Base-by-base conservation (phyloP, 2,888 invertebrate genomes). In the Synanthedon andrenaeformis region DNA sequence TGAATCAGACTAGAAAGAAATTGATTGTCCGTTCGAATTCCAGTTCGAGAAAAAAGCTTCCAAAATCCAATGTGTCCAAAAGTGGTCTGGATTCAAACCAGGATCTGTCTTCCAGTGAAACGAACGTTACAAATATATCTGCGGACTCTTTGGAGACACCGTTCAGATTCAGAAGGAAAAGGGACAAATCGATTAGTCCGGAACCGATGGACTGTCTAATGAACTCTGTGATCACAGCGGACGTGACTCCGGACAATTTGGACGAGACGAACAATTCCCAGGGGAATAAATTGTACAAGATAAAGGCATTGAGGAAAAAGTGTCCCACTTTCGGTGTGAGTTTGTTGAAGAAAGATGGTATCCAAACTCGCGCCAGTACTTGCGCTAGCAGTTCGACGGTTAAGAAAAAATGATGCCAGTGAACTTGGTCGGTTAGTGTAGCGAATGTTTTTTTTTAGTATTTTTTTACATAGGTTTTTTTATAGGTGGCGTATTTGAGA, bases 401-500 rank as follows among this genome's bases (percentile, higher is more conserved):
- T 1, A 88, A 86, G 62, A 88, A 88, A 72, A 88, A 88, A 88
- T 88, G 88, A 88, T 87, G 74, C 74, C 69, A 57, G 67, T 64
- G 65, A 52, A 51, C 54, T 14, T 5, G 5, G 48, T 13, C 13
- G 55, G 57, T 49, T 69, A 69, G 63, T 52, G 62, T 59, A 59
- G 61, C 60, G 35, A 35, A 61, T 55, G 56, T 64, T 62, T 23
- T 23, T 61, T 66, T 63, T 61, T 66, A 63, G 59, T 67, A 59
- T 59, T 65, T 66, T 58, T 59, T 35, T 35, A 35, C 8, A 60
- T 70, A 70, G 63, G 55, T 64, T 62, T 63, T 23, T 23, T 62
- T 58, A 57, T 41, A 48, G 61, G 59, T 62, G 77, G 74, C 42
- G 13, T 52, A 52, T 55, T 57, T 58, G 64, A 63, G 60, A 65